Evolutionary conservation across 2,888 invertebrate species (phyloP), one percentile per base, ranked within the genome.

Genomic region (Apodemia hepburni): DNA sequence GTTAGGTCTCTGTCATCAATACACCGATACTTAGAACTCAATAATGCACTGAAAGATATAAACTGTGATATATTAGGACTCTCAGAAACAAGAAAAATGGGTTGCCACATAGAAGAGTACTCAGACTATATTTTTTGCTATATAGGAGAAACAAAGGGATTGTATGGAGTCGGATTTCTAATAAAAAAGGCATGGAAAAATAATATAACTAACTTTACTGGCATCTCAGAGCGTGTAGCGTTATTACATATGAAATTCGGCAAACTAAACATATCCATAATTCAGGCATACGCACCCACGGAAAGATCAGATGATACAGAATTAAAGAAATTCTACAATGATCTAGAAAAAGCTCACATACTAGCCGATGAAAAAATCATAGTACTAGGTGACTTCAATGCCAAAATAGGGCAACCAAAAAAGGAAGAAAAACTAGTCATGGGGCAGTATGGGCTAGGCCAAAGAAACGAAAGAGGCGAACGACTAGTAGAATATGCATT

Each of bases 1-100:
- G 47, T 47, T 6, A 47, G 47, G 17, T 47, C 47, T 6, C 47
- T 47, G 17, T 47, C 47, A 60, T 42, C 61, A 63, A 11, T 22
- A 11, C 8, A 47, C n/a, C 9, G 47, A 47, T 47, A 47, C 12
- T 18, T 47, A 17, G 17, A 47, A 47, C 47, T 47, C n/a, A 17
- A 17, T 17, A n/a, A 17, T 49, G 49, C 49, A 49, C n/a, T 49
- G 12, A 18, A 49, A 18, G 49, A 49, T n/a, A 49, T 49, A 49
- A 18, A 49, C 18, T 49, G n/a, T 3, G 49, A 49, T 8, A 18
- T 17, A 18, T 18, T 49, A 18, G 49, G 49, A 49, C 18, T 17
- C n/a, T 49, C 49, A 17, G 49, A 49, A 49, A 18, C 9, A 15
- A 49, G 9, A 29, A 18, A 18, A 49, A 18, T 49, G 7, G 49